Evolutionary conservation across 2,113 vertebrate genomes (phyloP), one percentile per base, ranked within the genome.

Genomic region (Trogon melanurus): DNA sequence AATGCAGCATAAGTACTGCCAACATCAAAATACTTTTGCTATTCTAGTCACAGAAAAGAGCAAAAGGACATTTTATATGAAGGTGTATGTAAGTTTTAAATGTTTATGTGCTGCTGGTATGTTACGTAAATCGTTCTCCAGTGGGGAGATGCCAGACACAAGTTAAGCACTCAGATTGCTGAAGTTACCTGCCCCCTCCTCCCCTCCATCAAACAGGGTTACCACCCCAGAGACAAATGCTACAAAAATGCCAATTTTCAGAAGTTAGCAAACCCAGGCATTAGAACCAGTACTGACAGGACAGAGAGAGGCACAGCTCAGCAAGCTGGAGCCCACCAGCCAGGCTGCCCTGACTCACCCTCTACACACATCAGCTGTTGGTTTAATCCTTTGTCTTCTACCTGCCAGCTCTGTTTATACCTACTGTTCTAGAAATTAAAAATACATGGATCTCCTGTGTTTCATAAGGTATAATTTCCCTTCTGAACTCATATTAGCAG

Each of bases 271-370:
- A 64, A 5, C 7, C 10, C 22, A 34, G 56, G 23, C 6, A 41
- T 30, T 17, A 30, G 23, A 61, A 26, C 13, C 1, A 1, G 2
- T 3, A 16, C 6, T 51, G 47, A 51, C 19, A 61, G 30, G 18
- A 16, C 13, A 45, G 21, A 57, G 34, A 48, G 16, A 41, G 7
- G 44, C 30, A 6, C 38, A 57, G 76, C 16, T 66, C 60, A 21
- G 5, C 0, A 0, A 34, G 25, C 30, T n/a, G 32, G 12, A 57
- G 57, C 21, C 26, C 17, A 7, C 17, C 29, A 61, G 16, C 5
- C 1, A 20, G 20, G 17, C 67, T 2, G 1, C 51, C 27, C 38
- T 5, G 5, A 23, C 29, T 2, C 13, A 21, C 25, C 27, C 32
- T 85, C 22, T n/a, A 50, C 29, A 16, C 30, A 20, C 23, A 30